Conservation (phyloP, 2,113 vertebrate species). For the Misgurnus anguillicaudatus region DNA sequence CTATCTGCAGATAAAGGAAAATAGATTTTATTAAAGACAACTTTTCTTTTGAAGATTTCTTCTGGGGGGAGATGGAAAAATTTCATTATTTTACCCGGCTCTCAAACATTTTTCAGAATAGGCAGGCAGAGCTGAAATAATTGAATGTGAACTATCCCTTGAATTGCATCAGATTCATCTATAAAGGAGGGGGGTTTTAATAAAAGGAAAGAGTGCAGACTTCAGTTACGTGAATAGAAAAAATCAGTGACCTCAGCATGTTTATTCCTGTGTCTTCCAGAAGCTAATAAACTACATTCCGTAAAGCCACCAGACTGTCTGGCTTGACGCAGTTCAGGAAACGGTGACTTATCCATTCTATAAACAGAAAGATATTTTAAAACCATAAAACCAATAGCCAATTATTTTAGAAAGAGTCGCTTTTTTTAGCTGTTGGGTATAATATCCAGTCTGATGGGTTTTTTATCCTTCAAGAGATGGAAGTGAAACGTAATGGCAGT, state of each 20-base stretch:
- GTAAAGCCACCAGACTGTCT: constrained; percentile 15
- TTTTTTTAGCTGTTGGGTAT: constrained; percentile 4
- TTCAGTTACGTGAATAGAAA: not conserved
- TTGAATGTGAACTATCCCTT: constrained; percentile 27
- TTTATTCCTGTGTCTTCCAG: constrained; percentile 12
- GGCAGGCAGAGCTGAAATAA: constrained; percentile 47
- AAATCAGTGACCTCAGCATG: not conserved
- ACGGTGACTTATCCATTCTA: constrained; percentile 35
- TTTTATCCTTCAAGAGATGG: not conserved
- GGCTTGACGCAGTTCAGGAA: constrained; percentile 28
- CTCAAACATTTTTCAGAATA: constrained; percentile 46
- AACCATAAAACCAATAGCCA: constrained; percentile 44
- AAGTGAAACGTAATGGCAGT: not conserved
- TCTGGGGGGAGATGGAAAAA: constrained; percentile 8
- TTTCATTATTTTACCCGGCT: constrained; percentile 32
- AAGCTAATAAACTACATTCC: not conserved
- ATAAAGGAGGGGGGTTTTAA: constrained; percentile 28
- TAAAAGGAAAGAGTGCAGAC: not conserved
- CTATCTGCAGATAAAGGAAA: constrained; percentile 41
- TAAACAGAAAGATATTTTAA: constrained; percentile 53
- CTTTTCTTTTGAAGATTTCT: constrained; percentile 53
- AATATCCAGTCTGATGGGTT: not conserved
- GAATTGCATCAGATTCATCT: constrained; percentile 30
- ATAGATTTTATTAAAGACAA: constrained; percentile 47
- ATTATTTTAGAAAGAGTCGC: constrained; percentile 49